phyloP scores from a whole-genome alignment of 2,113 vertebrate genomes.

The Formicarius rufipectus region DNA sequence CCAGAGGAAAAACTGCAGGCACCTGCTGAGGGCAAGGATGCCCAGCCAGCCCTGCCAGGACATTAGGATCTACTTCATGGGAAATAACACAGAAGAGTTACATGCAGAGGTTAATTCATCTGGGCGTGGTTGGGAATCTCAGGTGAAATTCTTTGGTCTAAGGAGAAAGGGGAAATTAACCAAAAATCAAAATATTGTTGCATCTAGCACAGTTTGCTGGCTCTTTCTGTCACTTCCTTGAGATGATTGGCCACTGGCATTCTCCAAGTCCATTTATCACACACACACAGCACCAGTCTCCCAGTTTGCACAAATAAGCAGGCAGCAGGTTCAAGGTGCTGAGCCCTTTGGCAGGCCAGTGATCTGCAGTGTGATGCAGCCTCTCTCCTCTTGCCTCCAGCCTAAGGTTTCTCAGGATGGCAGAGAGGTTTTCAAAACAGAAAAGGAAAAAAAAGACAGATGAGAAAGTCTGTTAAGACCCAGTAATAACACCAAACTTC shows the following conservation, averaged over 20 bases:
- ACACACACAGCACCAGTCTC: not conserved
- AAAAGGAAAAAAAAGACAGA: not conserved
- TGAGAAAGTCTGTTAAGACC: not conserved
- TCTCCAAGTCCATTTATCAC: not conserved
- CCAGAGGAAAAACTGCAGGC: conserved; percentile 58
- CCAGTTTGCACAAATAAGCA: not conserved
- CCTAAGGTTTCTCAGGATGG: not conserved
- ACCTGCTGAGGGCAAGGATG: not conserved
- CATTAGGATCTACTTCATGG: not conserved
- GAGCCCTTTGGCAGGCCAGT: not conserved
- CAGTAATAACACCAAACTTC: not conserved
- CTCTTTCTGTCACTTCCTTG: not conserved
- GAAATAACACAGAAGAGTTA: not conserved
- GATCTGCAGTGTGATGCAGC: not conserved
- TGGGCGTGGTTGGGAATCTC: not conserved
- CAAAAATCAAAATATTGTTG: not conserved
- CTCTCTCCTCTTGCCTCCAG: not conserved
- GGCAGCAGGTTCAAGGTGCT: not conserved
- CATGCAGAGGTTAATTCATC: not conserved
- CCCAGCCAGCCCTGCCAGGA: not conserved
- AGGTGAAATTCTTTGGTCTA: not conserved
- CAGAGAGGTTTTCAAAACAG: not conserved
- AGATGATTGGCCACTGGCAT: not conserved
- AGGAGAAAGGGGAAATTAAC: not conserved
- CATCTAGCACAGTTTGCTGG: not conserved